Evolutionary conservation across 2,888 invertebrate species (phyloP).

Genomic region (Cybosia mesomella): DNA sequence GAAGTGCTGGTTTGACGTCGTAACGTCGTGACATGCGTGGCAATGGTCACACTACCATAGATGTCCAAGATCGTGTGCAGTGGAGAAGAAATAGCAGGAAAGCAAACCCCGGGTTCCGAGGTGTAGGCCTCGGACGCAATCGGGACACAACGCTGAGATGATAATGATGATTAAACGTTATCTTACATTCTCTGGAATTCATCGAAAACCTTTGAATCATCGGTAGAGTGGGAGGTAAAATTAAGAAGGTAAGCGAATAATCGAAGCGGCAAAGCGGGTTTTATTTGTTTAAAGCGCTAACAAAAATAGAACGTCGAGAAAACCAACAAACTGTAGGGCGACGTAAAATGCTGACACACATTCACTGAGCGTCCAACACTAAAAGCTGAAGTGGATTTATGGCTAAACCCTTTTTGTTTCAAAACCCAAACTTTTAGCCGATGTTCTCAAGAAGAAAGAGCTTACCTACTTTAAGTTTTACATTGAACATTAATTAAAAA

Average conservation of each 20-base stretch:
- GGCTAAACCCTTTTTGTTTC: constrained; percentile 41
- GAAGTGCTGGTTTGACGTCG: no score
- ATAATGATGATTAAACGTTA: no score
- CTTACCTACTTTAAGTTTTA: background rate
- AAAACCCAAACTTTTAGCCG: constrained; percentile 33
- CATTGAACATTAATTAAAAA: background rate
- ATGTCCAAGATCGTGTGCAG: no score
- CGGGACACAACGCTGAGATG: no score
- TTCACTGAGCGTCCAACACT: constrained; percentile 50
- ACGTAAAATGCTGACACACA: constrained; percentile 52
- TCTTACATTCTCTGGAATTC: constrained; percentile 16
- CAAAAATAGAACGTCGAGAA: constrained; percentile 56
- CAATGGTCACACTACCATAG: no score
- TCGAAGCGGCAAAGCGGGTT: constrained; percentile 49
- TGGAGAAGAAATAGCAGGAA: no score
- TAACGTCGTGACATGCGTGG: no score
- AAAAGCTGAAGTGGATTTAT: constrained; percentile 51
- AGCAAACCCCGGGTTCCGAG: no score
- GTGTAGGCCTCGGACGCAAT: no score
- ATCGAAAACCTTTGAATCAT: constrained; percentile 37
- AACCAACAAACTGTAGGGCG: constrained; percentile 50
- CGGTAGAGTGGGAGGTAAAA: constrained; percentile 44
- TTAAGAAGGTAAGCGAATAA: constrained; percentile 56
- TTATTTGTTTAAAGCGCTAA: constrained; percentile 58
- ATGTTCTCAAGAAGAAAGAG: constrained; percentile 24